phyloP scores from a whole-genome alignment of 1,140 invertebrate genomes.

The Galleria mellonella region DNA sequence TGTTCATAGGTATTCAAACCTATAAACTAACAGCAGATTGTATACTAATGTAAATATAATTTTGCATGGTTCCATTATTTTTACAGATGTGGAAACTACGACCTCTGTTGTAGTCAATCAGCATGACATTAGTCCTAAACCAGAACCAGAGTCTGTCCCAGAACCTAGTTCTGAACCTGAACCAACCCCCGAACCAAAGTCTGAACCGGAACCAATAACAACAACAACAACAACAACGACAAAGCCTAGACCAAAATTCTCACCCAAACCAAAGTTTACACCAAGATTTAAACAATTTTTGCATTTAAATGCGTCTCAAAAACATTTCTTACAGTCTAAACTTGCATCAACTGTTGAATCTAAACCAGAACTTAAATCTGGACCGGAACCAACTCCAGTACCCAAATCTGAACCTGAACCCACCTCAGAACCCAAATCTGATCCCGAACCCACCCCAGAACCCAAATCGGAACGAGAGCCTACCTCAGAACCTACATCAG shows the following conservation, averaged over 20 bases:
- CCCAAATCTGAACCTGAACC: slow-evolving; percentile 60
- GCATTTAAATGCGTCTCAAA: slow-evolving; percentile 13
- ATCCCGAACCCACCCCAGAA: slow-evolving; percentile 69
- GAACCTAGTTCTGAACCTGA: slow-evolving; percentile 58
- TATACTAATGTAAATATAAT: background rate
- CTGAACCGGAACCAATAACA: slow-evolving; percentile 56
- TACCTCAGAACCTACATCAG: slow-evolving; percentile 63
- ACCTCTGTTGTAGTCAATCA: slow-evolving; percentile 55
- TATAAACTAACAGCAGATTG: background rate
- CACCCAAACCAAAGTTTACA: slow-evolving; percentile 59
- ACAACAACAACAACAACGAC: slow-evolving; percentile 26
- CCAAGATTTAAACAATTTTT: slow-evolving; percentile 51
- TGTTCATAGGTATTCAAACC: background rate
- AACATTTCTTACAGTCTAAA: slow-evolving; percentile 57
- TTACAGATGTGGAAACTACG: slow-evolving; percentile 68
- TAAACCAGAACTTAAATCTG: slow-evolving; percentile 59
- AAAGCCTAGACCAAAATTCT: slow-evolving; percentile 64
- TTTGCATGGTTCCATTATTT: slow-evolving; percentile 55
- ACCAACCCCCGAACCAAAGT: slow-evolving; percentile 43
- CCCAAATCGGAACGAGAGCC: slow-evolving; percentile 69
- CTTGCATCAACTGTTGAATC: slow-evolving; percentile 67
- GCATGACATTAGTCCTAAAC: slow-evolving; percentile 14
- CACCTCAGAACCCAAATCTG: slow-evolving; percentile 56
- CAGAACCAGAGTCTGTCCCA: slow-evolving; percentile 29
- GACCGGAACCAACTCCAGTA: slow-evolving; percentile 61